Conservation (phyloP, 1,140 invertebrate species). For the Anastrepha obliqua region DNA sequence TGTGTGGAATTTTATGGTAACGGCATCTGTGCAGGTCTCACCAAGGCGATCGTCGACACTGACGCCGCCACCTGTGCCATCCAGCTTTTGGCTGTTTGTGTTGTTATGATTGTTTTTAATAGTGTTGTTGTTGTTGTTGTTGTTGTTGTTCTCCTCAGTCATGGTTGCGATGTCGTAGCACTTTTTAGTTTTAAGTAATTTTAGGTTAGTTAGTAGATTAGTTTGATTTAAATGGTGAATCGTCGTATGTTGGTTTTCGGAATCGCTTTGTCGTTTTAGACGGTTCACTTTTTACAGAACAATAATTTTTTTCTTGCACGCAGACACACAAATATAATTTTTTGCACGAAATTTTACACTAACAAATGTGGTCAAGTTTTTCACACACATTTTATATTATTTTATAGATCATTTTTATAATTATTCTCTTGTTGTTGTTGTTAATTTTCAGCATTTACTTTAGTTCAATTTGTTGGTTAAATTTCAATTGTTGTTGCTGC, state of each 20-base stretch:
- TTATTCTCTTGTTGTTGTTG: neutral
- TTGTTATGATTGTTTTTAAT: conserved; percentile 49
- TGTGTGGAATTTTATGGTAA: neutral
- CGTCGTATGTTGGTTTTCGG: neutral
- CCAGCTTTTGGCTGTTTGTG: conserved; percentile 33
- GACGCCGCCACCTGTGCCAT: conserved; percentile 14
- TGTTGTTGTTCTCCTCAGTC: conserved; percentile 41
- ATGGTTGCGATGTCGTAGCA: neutral
- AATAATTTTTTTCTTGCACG: conserved; percentile 25
- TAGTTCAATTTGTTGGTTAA: neutral
- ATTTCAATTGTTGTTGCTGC: neutral
- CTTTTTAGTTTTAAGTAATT: conserved; percentile 11
- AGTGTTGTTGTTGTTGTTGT: conserved; percentile 17
- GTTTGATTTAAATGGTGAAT: neutral
- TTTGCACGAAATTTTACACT: conserved; percentile 44
- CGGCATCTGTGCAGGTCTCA: neutral
- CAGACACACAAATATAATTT: conserved; percentile 21
- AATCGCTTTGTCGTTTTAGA: conserved; percentile 6
- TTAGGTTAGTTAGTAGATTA: neutral
- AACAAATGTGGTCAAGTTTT: conserved; percentile 5
- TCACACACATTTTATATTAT: conserved; percentile 27
- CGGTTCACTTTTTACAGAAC: conserved; percentile 9
- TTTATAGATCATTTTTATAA: conserved; percentile 4
- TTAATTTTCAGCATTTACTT: neutral
- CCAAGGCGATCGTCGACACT: neutral